Percentiles rank a stretch among this genome's conserved stretches.
Conservation (phyloP, 2,888 invertebrate genomes). For the Hirtodrosophila confusa region DNA sequence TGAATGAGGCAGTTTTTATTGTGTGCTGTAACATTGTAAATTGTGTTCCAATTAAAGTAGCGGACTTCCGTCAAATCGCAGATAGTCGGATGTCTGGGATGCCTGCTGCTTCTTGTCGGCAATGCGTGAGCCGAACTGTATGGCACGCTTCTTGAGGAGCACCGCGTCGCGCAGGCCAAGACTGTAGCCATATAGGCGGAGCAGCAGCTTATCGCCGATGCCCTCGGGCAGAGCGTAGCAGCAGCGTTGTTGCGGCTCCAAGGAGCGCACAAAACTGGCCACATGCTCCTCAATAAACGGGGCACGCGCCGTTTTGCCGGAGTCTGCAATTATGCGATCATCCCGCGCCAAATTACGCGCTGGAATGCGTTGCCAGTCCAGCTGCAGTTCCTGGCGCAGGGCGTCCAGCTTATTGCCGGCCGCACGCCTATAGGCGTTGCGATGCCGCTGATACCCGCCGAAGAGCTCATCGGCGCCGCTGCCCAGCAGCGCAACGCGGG, state of each 20-base stretch:
- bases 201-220: constrained; percentile 95
- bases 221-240: constrained; percentile 87
- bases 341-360: constrained; percentile 97
- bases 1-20: too few relatives aligned
- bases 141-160: constrained; percentile 93
- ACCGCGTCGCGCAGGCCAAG: constrained; percentile 88
- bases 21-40: too few relatives aligned
- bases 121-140: constrained; percentile 98
- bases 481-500: constrained; percentile 87
- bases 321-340: constrained; percentile 95
- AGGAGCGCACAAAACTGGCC: constrained; percentile 86
- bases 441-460: constrained; percentile 96
- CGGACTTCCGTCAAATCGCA: constrained; percentile 21
- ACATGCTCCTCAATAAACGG: constrained; percentile 91
- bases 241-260: constrained; percentile 87
- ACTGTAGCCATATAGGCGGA: constrained; percentile 89
- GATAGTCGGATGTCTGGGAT: constrained; percentile 87
- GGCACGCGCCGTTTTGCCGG: constrained; percentile 92
- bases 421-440: constrained; percentile 89
- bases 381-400: constrained; percentile 87
- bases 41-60: too few relatives aligned
- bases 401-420: constrained; percentile 82
- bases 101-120: constrained; percentile 96
- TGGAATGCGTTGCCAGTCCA: constrained; percentile 94
- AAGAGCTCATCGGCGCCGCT: constrained; percentile 99